Evolutionary conservation across 1,140 invertebrate species (phyloP).

Genomic region (Coboldia fuscipes): DNA sequence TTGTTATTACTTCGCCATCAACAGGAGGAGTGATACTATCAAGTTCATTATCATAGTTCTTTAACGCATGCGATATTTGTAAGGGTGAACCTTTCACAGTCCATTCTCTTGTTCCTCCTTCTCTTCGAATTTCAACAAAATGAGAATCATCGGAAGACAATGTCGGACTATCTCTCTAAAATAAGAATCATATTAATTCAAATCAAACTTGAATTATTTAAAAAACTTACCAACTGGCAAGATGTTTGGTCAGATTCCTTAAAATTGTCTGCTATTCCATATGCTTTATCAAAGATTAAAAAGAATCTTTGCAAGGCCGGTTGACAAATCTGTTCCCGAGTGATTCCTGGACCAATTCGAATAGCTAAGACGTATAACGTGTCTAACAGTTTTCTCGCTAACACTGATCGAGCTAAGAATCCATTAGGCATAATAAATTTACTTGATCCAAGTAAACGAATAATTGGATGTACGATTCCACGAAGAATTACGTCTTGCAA

Average conservation of each 20-base stretch:
- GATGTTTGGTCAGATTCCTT: not conserved
- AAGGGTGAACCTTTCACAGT: constrained; percentile 24
- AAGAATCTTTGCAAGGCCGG: constrained; percentile 57
- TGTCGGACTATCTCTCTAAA: too few relatives aligned
- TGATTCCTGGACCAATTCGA: constrained; percentile 66
- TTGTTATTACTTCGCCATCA: not conserved
- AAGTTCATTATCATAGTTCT: not conserved
- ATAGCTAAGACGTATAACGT: constrained; percentile 55
- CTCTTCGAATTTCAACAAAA: constrained; percentile 28
- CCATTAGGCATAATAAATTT: constrained; percentile 62
- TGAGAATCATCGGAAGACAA: constrained; percentile 13
- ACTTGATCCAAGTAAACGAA: constrained; percentile 47
- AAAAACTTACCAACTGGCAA: too few relatives aligned
- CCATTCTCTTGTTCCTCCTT: constrained; percentile 31
- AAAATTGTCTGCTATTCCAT: constrained; percentile 22
- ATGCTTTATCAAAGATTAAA: constrained; percentile 65
- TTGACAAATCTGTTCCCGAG: constrained; percentile 50
- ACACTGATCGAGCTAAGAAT: constrained; percentile 38
- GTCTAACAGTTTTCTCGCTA: constrained; percentile 63
- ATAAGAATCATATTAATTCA: too few relatives aligned
- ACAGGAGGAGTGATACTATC: not conserved
- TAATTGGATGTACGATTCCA: constrained; percentile 54
- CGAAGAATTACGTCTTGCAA: constrained; percentile 56
- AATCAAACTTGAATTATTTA: too few relatives aligned
- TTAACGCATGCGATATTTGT: constrained; percentile 3